Evolutionary conservation across 2,797 vertebrate genomes (phyloP).

Genomic region (Cacajao melanocephalus): DNA sequence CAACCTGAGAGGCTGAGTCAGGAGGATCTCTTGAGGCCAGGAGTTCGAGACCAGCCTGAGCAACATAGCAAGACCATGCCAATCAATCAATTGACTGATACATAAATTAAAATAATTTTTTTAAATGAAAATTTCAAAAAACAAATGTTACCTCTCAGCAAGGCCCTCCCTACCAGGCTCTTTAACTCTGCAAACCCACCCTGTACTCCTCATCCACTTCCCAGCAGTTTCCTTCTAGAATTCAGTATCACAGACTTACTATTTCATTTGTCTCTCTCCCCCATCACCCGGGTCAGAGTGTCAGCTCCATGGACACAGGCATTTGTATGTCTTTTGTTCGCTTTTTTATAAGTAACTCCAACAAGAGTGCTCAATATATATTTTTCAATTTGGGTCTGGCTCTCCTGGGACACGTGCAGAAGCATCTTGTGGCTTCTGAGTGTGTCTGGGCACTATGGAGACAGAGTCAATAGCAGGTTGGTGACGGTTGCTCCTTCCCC

Average conservation of each 20-base stretch:
- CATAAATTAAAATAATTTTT: background rate
- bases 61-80: background rate
- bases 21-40: background rate
- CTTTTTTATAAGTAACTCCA: accelerated
- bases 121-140: background rate
- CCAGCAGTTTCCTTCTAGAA: background rate
- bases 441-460: background rate
- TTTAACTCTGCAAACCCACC: background rate
- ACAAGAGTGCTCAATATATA: accelerated
- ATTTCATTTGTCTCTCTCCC: background rate
- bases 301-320: background rate
- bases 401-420: accelerated
- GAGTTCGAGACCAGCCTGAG: background rate
- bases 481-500: background rate
- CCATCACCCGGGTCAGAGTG: accelerated
- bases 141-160: background rate
- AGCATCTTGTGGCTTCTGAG: background rate
- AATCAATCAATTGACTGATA: background rate
- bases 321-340: background rate
- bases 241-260: background rate
- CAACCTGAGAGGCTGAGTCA: background rate
- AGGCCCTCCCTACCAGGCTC: background rate
- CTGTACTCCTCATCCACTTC: background rate
- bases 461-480: background rate
- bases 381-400: background rate